Conservation (phyloP, 2,113 vertebrate species). For the Brachyhypopomus occidentalis region DNA sequence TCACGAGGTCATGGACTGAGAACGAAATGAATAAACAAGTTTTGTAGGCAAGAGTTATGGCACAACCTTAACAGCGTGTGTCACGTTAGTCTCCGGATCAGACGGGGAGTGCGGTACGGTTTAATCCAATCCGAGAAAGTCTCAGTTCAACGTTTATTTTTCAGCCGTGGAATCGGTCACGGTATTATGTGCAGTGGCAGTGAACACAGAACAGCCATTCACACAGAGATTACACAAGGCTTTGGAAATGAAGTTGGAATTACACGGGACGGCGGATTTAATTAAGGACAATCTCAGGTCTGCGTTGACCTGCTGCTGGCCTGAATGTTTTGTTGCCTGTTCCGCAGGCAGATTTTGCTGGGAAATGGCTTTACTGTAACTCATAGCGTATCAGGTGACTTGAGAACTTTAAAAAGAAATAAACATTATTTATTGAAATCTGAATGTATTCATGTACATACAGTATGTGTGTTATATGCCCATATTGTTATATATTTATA, state of each 20-base stretch:
- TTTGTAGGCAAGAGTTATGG: neutral
- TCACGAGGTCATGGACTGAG: neutral
- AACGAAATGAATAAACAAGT: neutral
- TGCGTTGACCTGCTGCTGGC: constrained; percentile 57
- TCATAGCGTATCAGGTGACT: constrained; percentile 41
- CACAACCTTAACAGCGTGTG: constrained; percentile 39
- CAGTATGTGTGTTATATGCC: too few relatives aligned
- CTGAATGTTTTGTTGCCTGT: constrained; percentile 41
- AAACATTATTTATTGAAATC: too few relatives aligned
- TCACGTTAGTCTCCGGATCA: constrained; percentile 53
- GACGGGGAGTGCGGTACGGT: constrained; percentile 45
- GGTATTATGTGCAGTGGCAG: constrained; percentile 47
- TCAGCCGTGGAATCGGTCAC: constrained; percentile 43
- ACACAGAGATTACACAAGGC: constrained; percentile 59
- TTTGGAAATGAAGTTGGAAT: constrained; percentile 64
- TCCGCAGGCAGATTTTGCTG: neutral
- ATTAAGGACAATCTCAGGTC: constrained; percentile 62
- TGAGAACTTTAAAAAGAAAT: neutral
- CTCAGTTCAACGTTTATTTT: constrained; percentile 55
- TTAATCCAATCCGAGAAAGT: constrained; percentile 60
- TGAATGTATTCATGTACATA: too few relatives aligned
- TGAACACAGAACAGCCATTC: constrained; percentile 36
- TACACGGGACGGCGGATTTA: constrained; percentile 67
- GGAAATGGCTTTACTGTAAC: constrained; percentile 44
- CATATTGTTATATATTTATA: neutral